These are phyloP conservation scores for Amphiduros pacificus DNA, from an alignment of 2,888 invertebrate species.

Conservation along the genomic window DNA sequence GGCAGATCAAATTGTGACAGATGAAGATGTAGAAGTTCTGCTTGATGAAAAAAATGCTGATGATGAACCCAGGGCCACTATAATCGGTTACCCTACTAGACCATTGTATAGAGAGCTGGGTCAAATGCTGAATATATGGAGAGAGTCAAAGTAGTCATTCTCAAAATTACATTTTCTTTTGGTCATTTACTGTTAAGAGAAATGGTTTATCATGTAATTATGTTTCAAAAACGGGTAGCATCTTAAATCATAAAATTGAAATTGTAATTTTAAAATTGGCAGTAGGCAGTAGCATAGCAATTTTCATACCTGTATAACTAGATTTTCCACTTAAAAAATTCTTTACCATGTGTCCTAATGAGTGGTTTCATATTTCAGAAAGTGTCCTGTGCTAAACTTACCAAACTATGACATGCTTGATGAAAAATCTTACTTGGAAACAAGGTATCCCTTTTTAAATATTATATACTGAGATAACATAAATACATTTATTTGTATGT, in stretches of 20 bases:
- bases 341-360: neutral
- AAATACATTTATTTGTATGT: too few species aligned
- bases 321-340: neutral
- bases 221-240: too few species aligned
- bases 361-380: constrained; percentile 28
- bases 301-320: too few species aligned
- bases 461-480: too few species aligned
- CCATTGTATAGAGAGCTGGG: constrained; percentile 48
- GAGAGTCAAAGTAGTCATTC: constrained; percentile 36
- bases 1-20: constrained; percentile 35
- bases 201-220: too few species aligned
- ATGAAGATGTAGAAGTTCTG: constrained; percentile 34
- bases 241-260: too few species aligned
- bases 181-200: too few species aligned
- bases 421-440: constrained; percentile 47
- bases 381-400: constrained; percentile 48
- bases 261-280: too few species aligned
- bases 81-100: constrained; percentile 48
- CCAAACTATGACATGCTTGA: constrained; percentile 53
- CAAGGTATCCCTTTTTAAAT: constrained; percentile 37
- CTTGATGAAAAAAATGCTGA: constrained; percentile 29
- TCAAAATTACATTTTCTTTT: neutral
- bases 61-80: constrained; percentile 31
- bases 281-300: too few species aligned
- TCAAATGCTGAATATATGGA: constrained; percentile 44